These are phyloP conservation scores for Clamator glandarius DNA, from an alignment of 2,797 vertebrate genomes.

Conservation along the genomic window DNA sequence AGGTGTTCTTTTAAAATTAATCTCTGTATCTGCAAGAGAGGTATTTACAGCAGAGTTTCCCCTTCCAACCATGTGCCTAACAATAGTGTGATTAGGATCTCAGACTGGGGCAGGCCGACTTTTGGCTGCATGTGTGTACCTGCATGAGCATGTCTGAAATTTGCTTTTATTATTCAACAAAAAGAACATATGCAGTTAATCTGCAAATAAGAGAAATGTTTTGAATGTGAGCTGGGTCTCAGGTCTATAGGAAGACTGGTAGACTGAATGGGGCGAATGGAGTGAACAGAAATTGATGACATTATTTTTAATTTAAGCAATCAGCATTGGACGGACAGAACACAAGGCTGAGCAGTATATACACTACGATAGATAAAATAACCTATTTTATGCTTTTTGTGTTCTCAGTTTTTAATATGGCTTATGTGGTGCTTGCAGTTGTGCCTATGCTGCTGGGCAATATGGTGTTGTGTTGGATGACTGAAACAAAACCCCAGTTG, in stretches of 20 bases:
- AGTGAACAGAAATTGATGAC: background rate
- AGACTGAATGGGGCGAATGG: background rate
- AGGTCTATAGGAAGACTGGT: background rate
- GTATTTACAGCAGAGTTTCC: constrained; percentile 46
- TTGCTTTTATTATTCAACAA: background rate
- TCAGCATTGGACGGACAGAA: background rate
- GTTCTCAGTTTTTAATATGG: background rate
- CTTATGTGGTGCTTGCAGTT: background rate
- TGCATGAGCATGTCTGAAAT: background rate
- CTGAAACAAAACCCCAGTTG: background rate
- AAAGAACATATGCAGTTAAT: background rate
- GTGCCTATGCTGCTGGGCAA: background rate
- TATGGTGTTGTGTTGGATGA: background rate
- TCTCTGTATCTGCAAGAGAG: constrained; percentile 30
- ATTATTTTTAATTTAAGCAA: background rate
- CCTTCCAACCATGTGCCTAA: background rate
- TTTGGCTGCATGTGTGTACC: constrained; percentile 15
- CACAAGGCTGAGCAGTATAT: background rate
- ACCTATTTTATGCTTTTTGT: background rate
- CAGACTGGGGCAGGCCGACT: constrained; percentile 38
- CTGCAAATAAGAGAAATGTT: background rate
- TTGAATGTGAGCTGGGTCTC: background rate
- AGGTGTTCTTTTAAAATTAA: constrained; percentile 3
- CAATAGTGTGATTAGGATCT: constrained; percentile 51
- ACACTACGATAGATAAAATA: background rate